These are phyloP conservation scores for Albula glossodonta DNA, from an alignment of 2,113 vertebrate genomes.

Conservation along the genomic window DNA sequence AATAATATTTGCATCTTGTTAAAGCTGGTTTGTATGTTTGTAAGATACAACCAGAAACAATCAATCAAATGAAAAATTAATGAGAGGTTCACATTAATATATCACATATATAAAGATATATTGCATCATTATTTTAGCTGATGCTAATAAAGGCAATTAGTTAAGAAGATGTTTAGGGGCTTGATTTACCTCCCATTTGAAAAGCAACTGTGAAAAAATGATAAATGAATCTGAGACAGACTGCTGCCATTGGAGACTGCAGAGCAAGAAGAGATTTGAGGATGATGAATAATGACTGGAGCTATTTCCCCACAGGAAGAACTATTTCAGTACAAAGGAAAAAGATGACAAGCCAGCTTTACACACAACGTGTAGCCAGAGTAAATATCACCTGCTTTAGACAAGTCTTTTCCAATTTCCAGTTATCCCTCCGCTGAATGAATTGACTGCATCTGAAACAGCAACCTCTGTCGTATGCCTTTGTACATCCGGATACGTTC, in stretches of 20 bases:
- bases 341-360: constrained; percentile 51
- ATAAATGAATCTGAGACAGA: constrained; percentile 66
- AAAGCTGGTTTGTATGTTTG: too few species aligned
- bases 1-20: too few species aligned
- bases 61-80: too few species aligned
- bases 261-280: constrained; percentile 51
- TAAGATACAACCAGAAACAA: too few species aligned
- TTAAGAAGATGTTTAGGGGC: background rate
- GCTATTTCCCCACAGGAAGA: constrained; percentile 59
- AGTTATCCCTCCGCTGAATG: background rate
- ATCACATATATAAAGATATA: background rate
- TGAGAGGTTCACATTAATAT: too few species aligned
- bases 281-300: constrained; percentile 65
- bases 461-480: background rate
- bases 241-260: constrained; percentile 53
- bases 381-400: constrained; percentile 44
- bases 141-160: background rate
- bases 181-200: background rate
- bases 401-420: constrained; percentile 48
- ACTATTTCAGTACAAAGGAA: constrained; percentile 57
- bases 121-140: background rate
- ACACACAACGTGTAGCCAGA: constrained; percentile 32
- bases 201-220: constrained; percentile 55
- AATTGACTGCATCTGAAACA: constrained; percentile 6
- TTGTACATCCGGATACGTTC: background rate